Base-by-base conservation (phyloP, 2,797 vertebrate species). In the Clarias platycephalus region DNA sequence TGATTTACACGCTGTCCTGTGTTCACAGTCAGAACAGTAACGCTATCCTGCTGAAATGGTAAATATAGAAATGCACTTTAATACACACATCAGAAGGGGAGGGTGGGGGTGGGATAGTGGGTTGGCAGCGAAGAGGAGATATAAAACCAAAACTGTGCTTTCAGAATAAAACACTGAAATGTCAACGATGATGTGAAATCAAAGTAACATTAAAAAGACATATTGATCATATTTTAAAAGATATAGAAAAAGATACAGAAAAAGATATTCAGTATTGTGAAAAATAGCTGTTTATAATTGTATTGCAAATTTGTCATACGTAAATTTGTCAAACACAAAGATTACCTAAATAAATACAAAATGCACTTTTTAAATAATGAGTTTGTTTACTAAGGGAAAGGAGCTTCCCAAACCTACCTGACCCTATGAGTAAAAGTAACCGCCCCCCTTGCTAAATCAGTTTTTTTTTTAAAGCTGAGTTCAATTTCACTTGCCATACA, bases 31-130 rank as follows among this genome's bases (percentile, higher is more conserved):
- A 6, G 76, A 62, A 68, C 55, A 78, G 83, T 80, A 79, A 84
- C n/a, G 53, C 66, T 49, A 71, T 63, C 37, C 57, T 40, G 20
- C 15, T 37, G n/a, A 62, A 80, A 80, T 20, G 66, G 76, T 84
- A 80, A 80, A 71, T 79, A 84, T 80, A 84, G 83, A 80, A 63
- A 70, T 78, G n/a, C 55, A 70, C 66, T 79, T 84, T 68, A 58
- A 79, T 79, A 70, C 34, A 71, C 49, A 40, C 31, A 57, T 78
- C 16, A 60, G n/a, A 24, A 4, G 9, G 20, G 5, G 8, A 15
- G 4, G 37, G 20, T 7, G 24, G 13, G 5, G 10, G 53, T 49
- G 24, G 70, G 26, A 1, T 12, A 5, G 34, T 26, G 9, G 20
- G 8, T 22, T 22, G 15, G 20, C 10, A 49, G 44, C 12, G 44